phyloP scores from a whole-genome alignment of 2,888 invertebrate species.

The Dorcus hopei region DNA sequence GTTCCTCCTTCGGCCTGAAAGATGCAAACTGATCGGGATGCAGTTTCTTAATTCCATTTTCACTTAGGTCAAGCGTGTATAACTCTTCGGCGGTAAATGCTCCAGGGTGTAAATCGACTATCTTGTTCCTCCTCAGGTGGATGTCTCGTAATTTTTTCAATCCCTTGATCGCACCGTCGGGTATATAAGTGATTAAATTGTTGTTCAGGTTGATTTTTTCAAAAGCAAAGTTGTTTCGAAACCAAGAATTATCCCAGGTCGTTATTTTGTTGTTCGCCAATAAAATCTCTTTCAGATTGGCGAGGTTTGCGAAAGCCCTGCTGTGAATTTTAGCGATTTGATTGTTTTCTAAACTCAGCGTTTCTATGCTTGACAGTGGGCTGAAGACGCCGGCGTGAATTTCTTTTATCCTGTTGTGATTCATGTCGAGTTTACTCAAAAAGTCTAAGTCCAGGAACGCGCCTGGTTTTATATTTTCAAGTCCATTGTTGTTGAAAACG shows the following conservation, averaged over 20 bases:
- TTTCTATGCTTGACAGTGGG: conserved; percentile 13
- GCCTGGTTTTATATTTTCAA: conserved; percentile 6
- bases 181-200: conserved; percentile 5
- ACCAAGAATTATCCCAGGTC: conserved; percentile 9
- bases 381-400: conserved; percentile 11
- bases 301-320: conserved; percentile 15
- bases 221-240: conserved; percentile 3
- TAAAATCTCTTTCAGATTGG: conserved; percentile 10
- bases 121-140: conserved; percentile 2
- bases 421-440: conserved; percentile 2
- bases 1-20: background rate
- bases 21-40: conserved; percentile 1
- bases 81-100: background rate
- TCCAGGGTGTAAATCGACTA: background rate
- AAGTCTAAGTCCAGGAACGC: conserved; percentile 2
- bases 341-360: conserved; percentile 12
- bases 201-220: background rate
- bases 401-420: conserved; percentile 10
- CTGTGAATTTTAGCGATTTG: conserved; percentile 13
- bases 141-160: conserved; percentile 4
- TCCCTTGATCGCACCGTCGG: background rate
- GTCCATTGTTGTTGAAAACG: conserved; percentile 6
- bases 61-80: conserved; percentile 3
- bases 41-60: conserved; percentile 2
- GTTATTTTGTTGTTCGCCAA: conserved; percentile 13